Evolutionary conservation across 2,888 invertebrate species (phyloP).

Genomic region (Meganola albula): DNA sequence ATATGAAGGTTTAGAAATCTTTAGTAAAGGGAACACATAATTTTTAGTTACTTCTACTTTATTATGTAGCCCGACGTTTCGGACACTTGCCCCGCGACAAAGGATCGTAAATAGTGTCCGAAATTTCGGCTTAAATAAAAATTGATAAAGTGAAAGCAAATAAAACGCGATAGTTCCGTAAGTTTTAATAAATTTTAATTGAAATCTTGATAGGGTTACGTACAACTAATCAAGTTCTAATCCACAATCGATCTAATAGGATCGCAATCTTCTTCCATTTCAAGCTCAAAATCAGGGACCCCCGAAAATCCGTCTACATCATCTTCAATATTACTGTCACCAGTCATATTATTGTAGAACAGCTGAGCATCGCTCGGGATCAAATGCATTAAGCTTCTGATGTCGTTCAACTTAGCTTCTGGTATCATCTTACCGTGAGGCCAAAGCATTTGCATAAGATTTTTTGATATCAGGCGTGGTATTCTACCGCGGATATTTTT

Average conservation of each 20-base stretch:
- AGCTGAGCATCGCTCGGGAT: constrained; percentile 11
- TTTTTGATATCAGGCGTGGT: constrained; percentile 4
- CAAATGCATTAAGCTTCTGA: constrained; percentile 10
- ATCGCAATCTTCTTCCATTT: constrained; percentile 5
- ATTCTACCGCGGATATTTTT: constrained; percentile 4
- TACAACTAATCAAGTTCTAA: too few relatives aligned
- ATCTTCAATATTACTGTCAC: constrained; percentile 5
- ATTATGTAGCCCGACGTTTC: too few relatives aligned
- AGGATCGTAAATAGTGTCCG: too few relatives aligned
- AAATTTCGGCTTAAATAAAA: too few relatives aligned
- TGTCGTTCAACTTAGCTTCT: constrained; percentile 10
- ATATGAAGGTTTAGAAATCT: too few relatives aligned
- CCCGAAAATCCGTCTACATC: constrained; percentile 10
- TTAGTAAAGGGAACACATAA: too few relatives aligned
- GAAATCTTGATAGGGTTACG: too few relatives aligned
- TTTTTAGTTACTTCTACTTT: too few relatives aligned
- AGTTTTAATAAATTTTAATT: too few relatives aligned
- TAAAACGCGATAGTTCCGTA: too few relatives aligned
- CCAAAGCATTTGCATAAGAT: constrained; percentile 4
- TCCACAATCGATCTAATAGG: constrained; percentile 6
- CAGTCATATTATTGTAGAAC: constrained; percentile 8
- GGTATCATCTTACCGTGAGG: constrained; percentile 8
- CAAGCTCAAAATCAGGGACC: constrained; percentile 3
- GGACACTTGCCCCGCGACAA: too few relatives aligned
- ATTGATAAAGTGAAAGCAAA: too few relatives aligned